Conservation (phyloP, 2,113 vertebrate species). For the Gadus macrocephalus region DNA sequence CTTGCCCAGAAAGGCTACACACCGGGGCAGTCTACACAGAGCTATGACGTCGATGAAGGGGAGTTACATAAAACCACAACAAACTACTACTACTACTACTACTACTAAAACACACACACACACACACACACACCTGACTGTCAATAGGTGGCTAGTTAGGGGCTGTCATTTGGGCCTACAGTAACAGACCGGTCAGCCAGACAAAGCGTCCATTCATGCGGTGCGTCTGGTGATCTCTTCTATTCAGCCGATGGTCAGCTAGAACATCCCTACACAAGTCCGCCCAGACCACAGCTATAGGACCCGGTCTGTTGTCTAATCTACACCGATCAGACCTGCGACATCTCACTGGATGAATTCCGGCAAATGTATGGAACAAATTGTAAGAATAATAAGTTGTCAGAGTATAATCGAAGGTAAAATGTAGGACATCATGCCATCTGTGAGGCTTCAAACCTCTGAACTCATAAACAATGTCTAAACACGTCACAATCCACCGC, state of each 20-base stretch:
- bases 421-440: no score
- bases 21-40: slow-evolving; percentile 52
- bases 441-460: no score
- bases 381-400: no score
- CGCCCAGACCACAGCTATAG: not conserved
- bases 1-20: slow-evolving; percentile 26
- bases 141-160: slow-evolving; percentile 12
- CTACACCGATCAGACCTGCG: not conserved
- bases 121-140: not conserved
- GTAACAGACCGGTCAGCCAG: slow-evolving; percentile 5
- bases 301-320: not conserved
- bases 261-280: slow-evolving; percentile 31
- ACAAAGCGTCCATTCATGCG: slow-evolving; percentile 56
- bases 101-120: no score
- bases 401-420: no score
- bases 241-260: slow-evolving; percentile 59
- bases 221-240: slow-evolving; percentile 55
- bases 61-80: not conserved
- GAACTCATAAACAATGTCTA: no score
- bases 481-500: no score
- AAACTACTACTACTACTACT: no score
- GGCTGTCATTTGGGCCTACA: slow-evolving; percentile 34
- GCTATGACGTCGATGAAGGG: slow-evolving; percentile 41
- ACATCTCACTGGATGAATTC: no score
- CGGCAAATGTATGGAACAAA: no score